These are phyloP conservation scores for Drosophila sulfurigaster DNA, from an alignment of 1,140 invertebrate genomes.

Conservation along the genomic window DNA sequence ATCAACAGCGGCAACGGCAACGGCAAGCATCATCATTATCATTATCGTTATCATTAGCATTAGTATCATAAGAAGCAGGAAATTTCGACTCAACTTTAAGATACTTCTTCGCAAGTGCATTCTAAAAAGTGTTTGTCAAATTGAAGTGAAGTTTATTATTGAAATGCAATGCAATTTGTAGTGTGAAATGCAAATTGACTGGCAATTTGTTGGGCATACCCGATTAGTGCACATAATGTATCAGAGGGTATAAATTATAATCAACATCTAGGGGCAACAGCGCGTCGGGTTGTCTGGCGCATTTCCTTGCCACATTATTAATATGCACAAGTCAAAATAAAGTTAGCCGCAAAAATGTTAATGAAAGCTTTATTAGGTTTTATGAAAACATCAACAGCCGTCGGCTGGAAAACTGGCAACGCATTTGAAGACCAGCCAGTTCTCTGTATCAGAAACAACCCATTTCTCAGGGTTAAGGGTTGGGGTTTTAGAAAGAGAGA, in stretches of 20 bases:
- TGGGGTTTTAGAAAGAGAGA: neutral
- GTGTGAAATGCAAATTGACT: too few species aligned
- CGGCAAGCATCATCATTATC: constrained; percentile 27
- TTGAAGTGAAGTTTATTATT: too few species aligned
- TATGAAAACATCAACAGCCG: constrained; percentile 69
- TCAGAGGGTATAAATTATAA: constrained; percentile 23
- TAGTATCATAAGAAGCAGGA: neutral
- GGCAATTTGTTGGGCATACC: neutral
- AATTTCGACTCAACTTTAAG: neutral
- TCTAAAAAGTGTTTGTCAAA: neutral
- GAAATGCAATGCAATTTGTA: too few species aligned
- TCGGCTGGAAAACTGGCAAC: constrained; percentile 2
- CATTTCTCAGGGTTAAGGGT: constrained; percentile 35
- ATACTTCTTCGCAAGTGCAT: neutral
- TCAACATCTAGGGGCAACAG: constrained; percentile 10
- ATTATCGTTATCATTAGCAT: constrained; percentile 38
- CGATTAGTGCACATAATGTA: neutral
- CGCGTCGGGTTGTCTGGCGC: constrained; percentile 39
- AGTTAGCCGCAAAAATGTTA: constrained; percentile 62
- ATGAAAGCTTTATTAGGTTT: constrained; percentile 69
- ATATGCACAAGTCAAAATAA: constrained; percentile 63
- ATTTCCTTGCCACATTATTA: constrained; percentile 58
- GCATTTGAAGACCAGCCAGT: neutral
- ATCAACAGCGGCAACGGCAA: constrained; percentile 6
- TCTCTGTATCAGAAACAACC: constrained; percentile 21